Base-by-base conservation (phyloP, 2,888 invertebrate genomes). In the Stenurella melanura region DNA sequence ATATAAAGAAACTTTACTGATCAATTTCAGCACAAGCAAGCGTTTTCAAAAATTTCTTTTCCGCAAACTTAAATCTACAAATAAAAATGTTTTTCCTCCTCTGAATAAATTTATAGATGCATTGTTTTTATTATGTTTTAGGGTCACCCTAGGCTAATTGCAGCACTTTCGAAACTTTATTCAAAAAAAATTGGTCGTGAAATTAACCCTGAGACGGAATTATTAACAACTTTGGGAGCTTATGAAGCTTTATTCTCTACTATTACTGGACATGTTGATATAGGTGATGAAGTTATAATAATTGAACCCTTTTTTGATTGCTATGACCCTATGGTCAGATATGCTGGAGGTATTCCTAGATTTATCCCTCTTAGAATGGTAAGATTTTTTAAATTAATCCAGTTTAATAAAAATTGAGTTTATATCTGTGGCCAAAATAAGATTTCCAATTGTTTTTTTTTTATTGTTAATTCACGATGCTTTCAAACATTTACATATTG, bases 241-340 rank as follows among this genome's bases (percentile, higher is more conserved):
- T 99, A 99, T 87, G 97, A 98, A 88, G 96, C 98, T 0, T 90
- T 99, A 0, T 99, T 95, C 90, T 94, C 95, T 66, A 90, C 96
- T 11, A 94, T 98, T 78, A 72, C 89, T 90, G 84, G 84, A 17
- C 96, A 97, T 86, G 93, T 98, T 10, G 95, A 96, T 83, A 92
- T 92, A 0, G 97, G 95, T 0, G 96, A 96, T 88, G 96, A 98
- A 91, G 98, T 97, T 74, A 97, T 99, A 77, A 96, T 99, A 26
- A 97, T 99, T 81, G 99, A 99, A 88, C 99, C 99, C 0, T 99
- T 95, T 90, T 99, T 98, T 88, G 99, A 99, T 90, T 99, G 98
- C 87, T 99, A 99, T 87, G 96, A 96, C 82, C 97, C 98, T 0
- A 98, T 99, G 96, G 95, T 98, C 15, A 92, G 91, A 82, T 93